Evolutionary conservation across 2,888 invertebrate species (phyloP), one percentile per base, ranked within the genome.

Genomic region (Sphaeridia pumilis): DNA sequence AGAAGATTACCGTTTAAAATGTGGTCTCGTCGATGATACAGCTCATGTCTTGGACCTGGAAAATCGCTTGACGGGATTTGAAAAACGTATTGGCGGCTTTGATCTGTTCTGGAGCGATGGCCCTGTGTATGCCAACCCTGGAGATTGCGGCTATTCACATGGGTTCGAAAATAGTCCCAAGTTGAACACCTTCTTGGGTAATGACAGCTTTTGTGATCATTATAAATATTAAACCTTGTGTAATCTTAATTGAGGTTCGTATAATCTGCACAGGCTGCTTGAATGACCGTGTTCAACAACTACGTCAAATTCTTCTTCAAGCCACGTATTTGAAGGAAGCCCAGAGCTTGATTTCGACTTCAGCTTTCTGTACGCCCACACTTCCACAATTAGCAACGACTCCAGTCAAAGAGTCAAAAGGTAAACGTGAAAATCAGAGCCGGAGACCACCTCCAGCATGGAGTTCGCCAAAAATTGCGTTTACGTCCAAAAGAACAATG

Each of bases 11-110:
- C 72, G 74, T 20, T 67, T 80, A 24, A 80, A 80, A 66, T 76
- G 71, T 67, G 74, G 76, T 36, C 68, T 80, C 20, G 68, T 80
- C 12, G 74, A 75, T 65, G 78, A 80, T 66, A 73, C 76, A 10
- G 68, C 78, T 14, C 76, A 76, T 65, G 72, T 79, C 3, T 66
- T 80, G 35, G 78, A 80, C 66, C 65, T 79, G 52, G 79, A 79
- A 66, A 69, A 56, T 41, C 43, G 54, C 31, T 31, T 57, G 21
- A 57, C 57, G 4, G 78, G 77, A 1, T 71, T 70, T 44, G 79
- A 80, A 65, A 72, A 71, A 48, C 67, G 76, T 50, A 70, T 80
- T 14, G 79, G 79, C 12, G 78, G 78, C 2, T 78, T 76, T 68
- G 79, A 79, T 66, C 67, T 78, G 22, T 68, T 79, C 20, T 77